Evolutionary conservation across 2,113 vertebrate species (phyloP), one percentile per base, ranked within the genome.

Genomic region (Dryoscopus gambensis): DNA sequence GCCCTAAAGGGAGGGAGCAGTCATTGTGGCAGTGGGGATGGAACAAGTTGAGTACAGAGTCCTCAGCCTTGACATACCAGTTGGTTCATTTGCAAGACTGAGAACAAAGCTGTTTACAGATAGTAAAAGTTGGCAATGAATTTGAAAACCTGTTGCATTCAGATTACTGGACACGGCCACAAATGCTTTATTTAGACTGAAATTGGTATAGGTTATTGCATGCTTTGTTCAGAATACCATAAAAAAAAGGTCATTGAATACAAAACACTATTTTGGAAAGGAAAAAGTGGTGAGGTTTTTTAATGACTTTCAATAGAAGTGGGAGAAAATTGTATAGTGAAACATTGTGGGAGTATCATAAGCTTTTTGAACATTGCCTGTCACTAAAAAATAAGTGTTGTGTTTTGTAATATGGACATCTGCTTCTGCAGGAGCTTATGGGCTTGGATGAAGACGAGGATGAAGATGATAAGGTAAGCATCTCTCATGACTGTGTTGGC

Each of bases 391-490:
- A 71, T 55, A 77, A 65, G 16, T 47, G 42, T 74, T 60, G 13
- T 79, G 62, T 82, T 94, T 94, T 93, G 27, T 96, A 95, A 96
- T 50, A 8, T 10, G 83, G 88, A 62, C 40, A 78, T 96, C 76
- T 93, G 90, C 97, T 96, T 99, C 98, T 91, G 35, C 93, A 99
- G 99, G 99, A 99, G 50, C 98, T 97, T 95, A 98, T 99, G 90
- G 98, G 98, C 77, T 64, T 98, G 79, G 98, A 98, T 59, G 99
- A 99, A 20, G 99, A 99, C 3, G 99, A 99, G 13, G 99, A 99
- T 46, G 99, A 99, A 30, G 99, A 99, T 60, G 99, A 99, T 94
- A 99, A 99, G 98, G 99, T 99, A 98, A 97, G 98, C 9, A 8
- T 40, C 40, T 60, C 27, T 84, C 49, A n/a, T 0, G 0, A 7